These are phyloP conservation scores for Cataglyphis rosenhaueri DNA, from an alignment of 2,888 invertebrate species.

Conservation along the genomic window DNA sequence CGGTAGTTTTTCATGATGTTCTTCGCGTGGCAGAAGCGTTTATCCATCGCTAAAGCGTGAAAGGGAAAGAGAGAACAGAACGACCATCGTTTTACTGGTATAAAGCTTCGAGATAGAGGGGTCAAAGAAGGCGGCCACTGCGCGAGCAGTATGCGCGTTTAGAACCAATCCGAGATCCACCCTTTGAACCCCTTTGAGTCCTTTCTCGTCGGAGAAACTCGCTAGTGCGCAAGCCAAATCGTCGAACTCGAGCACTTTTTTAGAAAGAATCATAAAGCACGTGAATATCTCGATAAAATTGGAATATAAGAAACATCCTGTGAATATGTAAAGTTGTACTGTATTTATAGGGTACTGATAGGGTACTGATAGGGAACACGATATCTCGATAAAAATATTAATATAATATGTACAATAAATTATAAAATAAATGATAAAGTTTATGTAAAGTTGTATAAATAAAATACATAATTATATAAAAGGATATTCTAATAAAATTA, in stretches of 20 bases:
- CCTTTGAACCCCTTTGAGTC: conserved; percentile 68
- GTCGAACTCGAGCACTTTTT: conserved; percentile 32
- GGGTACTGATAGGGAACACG: neutral
- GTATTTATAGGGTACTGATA: neutral
- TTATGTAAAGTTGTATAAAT: neutral
- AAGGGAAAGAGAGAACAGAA: conserved; percentile 69
- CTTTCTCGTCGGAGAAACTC: conserved; percentile 59
- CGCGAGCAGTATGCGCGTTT: conserved; percentile 71
- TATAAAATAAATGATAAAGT: neutral
- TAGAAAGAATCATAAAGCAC: conserved; percentile 14
- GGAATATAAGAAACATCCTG: conserved; percentile 4
- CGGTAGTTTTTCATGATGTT: conserved; percentile 73
- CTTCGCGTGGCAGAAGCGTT: conserved; percentile 73
- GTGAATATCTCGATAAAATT: conserved; percentile 40
- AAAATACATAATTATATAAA: conserved; percentile 1
- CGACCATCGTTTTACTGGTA: conserved; percentile 79
- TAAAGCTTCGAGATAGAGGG: conserved; percentile 73
- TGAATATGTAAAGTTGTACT: conserved; percentile 29
- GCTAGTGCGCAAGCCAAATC: conserved; percentile 69
- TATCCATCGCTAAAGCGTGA: conserved; percentile 73
- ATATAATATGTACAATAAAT: neutral
- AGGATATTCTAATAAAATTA: neutral
- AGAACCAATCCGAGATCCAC: conserved; percentile 68
- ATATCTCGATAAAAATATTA: neutral
- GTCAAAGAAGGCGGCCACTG: conserved; percentile 74